Evolutionary conservation across 2,797 vertebrate genomes (phyloP), one percentile per base, ranked within the genome.

Genomic region (Silurus aristotelis): DNA sequence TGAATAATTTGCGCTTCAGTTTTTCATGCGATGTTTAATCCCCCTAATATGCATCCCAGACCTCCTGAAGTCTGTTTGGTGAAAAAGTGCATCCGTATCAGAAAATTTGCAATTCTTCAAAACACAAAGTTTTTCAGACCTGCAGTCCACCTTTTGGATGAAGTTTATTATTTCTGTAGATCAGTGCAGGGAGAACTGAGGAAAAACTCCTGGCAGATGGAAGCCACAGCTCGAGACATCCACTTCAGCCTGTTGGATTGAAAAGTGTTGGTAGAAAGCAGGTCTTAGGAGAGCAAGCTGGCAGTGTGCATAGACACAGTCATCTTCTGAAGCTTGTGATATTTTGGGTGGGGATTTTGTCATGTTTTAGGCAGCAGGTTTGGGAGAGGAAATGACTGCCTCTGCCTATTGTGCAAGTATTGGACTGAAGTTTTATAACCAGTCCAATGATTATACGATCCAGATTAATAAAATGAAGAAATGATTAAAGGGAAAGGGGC

Each of bases 1-100:
- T 58, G 17, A 52, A 52, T 52, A 52, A 73, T n/a, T 52, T 17
- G 46, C 25, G n/a, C 9, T 61, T 20, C 20, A 14, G 60, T 14
- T 72, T 72, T 76, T 76, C n/a, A 76, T 27, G 72, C 15, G n/a
- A 56, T 56, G 52, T 56, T 56, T 76, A 76, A 76, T 76, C 48
- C 8, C 15, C 8, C 52, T 76, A 60, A 77, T 4, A 58, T 77
- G 25, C 55, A 19, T 31, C 14, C 72, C 52, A 56, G 72, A n/a
- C 22, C 71, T 73, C 22, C 48, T 56, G 14, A 20, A 27, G 14
- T 31, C 10, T 52, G 17, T 58, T 77, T 31, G 17, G 48, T 17
- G 71, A n/a, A 55, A 55, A 55, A 15, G 72, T 25, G 10, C 19
- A 15, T 75, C 6, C 7, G 71, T 73, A 5, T 13, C 13, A 52